phyloP scores from a whole-genome alignment of 1,140 invertebrate genomes.

The Hylaeus anthracinus region DNA sequence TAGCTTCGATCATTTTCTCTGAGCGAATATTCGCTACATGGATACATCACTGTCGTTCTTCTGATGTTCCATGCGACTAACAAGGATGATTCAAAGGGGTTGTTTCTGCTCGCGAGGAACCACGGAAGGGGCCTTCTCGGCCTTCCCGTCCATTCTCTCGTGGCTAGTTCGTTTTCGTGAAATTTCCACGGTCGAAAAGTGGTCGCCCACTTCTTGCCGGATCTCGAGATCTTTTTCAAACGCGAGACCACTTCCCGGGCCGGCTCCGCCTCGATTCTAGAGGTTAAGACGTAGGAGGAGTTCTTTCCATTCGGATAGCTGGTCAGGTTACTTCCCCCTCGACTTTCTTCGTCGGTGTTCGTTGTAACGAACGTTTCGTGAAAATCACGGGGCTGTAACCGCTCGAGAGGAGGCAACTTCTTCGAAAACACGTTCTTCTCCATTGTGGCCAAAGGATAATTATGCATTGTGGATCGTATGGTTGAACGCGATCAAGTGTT shows the following conservation, averaged over 20 bases:
- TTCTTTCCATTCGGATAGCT: conserved; percentile 61
- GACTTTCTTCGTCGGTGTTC: conserved; percentile 38
- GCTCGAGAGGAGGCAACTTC: neutral
- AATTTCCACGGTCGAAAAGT: conserved; percentile 21
- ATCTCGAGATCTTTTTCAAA: conserved; percentile 58
- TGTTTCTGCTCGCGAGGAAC: neutral
- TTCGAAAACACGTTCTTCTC: neutral
- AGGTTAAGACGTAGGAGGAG: conserved; percentile 65
- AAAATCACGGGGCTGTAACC: conserved; percentile 2
- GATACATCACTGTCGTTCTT: too few species aligned
- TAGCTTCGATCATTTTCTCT: too few species aligned
- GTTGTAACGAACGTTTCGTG: conserved; percentile 6
- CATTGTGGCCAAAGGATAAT: too few species aligned
- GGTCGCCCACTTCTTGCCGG: neutral
- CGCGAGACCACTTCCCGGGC: conserved; percentile 62
- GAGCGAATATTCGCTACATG: too few species aligned
- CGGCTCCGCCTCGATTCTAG: conserved; percentile 63
- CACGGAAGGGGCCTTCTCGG: neutral
- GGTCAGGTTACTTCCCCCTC: conserved; percentile 66
- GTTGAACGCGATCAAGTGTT: too few species aligned
- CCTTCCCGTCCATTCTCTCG: neutral
- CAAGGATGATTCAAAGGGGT: too few species aligned
- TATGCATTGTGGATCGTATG: too few species aligned
- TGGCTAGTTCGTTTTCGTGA: conserved; percentile 25
- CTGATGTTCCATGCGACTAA: too few species aligned